Conservation (phyloP, 1,140 invertebrate species). For the Kradibia gibbosae region DNA sequence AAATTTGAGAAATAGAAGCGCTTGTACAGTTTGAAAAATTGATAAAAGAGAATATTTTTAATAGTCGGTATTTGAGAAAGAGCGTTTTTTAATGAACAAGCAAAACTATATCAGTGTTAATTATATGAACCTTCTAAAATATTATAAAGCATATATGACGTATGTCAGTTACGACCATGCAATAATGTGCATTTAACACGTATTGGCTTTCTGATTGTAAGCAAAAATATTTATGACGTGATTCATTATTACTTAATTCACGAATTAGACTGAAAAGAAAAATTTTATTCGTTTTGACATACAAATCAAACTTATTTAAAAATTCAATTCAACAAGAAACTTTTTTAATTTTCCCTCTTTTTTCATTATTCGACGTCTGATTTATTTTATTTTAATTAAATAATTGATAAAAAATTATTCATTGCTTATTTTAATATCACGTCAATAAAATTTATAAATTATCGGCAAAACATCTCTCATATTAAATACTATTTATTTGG, state of each 20-base stretch:
- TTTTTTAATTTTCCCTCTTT: slow-evolving; percentile 8
- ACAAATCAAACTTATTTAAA: background rate
- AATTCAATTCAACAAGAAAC: background rate
- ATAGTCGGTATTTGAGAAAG: background rate
- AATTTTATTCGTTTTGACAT: background rate
- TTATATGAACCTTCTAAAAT: background rate
- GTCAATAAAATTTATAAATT: too few species aligned
- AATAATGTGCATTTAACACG: background rate
- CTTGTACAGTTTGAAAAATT: background rate
- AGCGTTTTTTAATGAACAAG: too few species aligned
- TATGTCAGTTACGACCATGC: background rate
- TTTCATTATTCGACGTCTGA: background rate
- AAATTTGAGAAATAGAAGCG: background rate
- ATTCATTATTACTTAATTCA: background rate
- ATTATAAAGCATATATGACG: background rate
- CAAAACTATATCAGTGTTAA: background rate
- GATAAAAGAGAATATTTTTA: background rate
- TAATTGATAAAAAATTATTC: too few species aligned
- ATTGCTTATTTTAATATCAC: too few species aligned
- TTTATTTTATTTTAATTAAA: background rate
- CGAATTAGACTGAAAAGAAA: background rate
- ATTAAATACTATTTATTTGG: too few species aligned
- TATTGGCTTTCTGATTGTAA: background rate
- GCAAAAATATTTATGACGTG: background rate
- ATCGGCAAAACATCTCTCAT: too few species aligned